Conservation (phyloP, 2,113 vertebrate genomes). For the Dipodomys merriami region DNA sequence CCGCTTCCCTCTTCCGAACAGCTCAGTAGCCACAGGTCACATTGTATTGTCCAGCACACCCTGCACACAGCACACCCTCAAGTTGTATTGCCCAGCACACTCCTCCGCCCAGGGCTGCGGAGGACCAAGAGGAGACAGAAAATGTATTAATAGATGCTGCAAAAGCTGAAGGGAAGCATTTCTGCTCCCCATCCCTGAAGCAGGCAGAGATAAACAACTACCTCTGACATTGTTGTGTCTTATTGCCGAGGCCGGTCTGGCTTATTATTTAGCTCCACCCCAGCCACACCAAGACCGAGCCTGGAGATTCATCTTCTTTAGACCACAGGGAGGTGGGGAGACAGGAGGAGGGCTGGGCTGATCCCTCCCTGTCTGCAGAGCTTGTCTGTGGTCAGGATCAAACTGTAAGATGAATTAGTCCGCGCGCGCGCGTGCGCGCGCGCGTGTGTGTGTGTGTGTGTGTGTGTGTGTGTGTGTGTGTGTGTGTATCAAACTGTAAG, state of each 20-base stretch:
- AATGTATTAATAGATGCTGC: slow-evolving; percentile 18
- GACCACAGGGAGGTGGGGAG: not conserved
- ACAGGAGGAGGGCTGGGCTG: not conserved
- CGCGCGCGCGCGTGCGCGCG: too few species aligned
- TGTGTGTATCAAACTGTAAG: not conserved
- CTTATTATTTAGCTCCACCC: not conserved
- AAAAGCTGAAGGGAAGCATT: not conserved
- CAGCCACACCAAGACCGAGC: not conserved
- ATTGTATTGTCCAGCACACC: not conserved
- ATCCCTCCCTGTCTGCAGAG: not conserved
- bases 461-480: too few species aligned
- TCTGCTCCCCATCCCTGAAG: not conserved
- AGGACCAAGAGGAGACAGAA: not conserved
- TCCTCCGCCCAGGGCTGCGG: slow-evolving; percentile 14
- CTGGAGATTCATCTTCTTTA: slow-evolving; percentile 1
- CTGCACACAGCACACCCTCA: too few species aligned
- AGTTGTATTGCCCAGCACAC: slow-evolving; percentile 17
- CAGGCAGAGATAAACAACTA: slow-evolving; percentile 46
- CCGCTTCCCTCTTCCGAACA: not conserved
- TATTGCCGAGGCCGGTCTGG: not conserved
- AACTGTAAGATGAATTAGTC: not conserved
- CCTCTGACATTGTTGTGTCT: not conserved
- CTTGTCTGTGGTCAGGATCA: not conserved
- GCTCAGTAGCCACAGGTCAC: slow-evolving; percentile 26
- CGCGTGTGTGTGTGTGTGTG: too few species aligned